Evolutionary conservation across 1,140 invertebrate genomes (phyloP).

Genomic region (Drosophila elegans): DNA sequence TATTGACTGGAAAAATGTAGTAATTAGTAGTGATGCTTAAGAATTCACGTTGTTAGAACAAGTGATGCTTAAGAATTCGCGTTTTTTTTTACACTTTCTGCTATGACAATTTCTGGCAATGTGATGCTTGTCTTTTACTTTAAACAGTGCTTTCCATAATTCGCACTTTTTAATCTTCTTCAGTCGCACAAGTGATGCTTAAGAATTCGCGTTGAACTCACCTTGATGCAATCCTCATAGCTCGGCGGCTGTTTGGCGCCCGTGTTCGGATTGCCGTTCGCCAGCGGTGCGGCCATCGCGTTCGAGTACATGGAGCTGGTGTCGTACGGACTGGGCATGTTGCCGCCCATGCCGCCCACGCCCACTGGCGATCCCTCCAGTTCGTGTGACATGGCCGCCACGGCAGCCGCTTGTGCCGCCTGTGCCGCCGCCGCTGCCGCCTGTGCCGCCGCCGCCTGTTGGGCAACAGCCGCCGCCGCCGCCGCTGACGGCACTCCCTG

Average conservation of each 20-base stretch:
- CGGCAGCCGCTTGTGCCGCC: slow-evolving; percentile 87
- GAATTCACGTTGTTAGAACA: not conserved
- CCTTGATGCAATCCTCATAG: slow-evolving; percentile 95
- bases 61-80: not conserved
- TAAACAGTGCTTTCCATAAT: too few relatives aligned
- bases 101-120: too few relatives aligned
- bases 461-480: too few relatives aligned
- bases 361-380: slow-evolving; percentile 38
- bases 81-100: too few relatives aligned
- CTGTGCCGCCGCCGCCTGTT: slow-evolving; percentile 85
- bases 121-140: too few relatives aligned
- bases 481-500: slow-evolving; percentile 23
- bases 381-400: slow-evolving; percentile 84
- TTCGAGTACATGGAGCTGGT: slow-evolving; percentile 92
- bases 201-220: slow-evolving; percentile 53
- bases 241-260: slow-evolving; percentile 90
- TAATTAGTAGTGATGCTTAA: not conserved
- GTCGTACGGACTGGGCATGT: slow-evolving; percentile 91
- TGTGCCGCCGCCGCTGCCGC: slow-evolving; percentile 88
- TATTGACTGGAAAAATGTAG: too few relatives aligned
- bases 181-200: not conserved
- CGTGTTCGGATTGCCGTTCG: slow-evolving; percentile 85
- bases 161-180: too few relatives aligned
- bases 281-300: slow-evolving; percentile 88
- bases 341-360: slow-evolving; percentile 70